Evolutionary conservation across 2,888 invertebrate species (phyloP), one percentile per base, ranked within the genome.

Genomic region (Aspidiotus destructor): DNA sequence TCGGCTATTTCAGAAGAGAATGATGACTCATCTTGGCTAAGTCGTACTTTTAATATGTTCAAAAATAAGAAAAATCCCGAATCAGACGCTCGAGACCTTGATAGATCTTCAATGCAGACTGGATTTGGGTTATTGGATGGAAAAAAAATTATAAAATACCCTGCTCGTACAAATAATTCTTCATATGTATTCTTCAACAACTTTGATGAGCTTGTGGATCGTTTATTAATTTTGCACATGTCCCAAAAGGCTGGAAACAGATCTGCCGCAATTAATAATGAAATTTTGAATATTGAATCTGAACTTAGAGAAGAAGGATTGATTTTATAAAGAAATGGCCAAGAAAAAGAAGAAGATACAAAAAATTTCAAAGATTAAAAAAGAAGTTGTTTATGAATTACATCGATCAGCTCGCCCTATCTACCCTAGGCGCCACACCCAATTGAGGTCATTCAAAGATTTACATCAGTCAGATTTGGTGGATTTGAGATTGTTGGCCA

Each of bases 381-480:
- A 15, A 65, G 69, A 65, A 11, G 28, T 74, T 7, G 73, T 74
- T 7, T 67, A 73, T 67, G 77, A 78, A 72, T 70, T 78, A 10
- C 77, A 78, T 73, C 76, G 73, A 72, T 73, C 75, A 41, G 76
- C 75, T 54, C 72, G 77, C 61, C 73, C 71, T 70, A 77, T 78
- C 73, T 77, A 76, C 73, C 72, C 71, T 41, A 72, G 76, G 40
- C 72, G 77, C 48, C 67, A 71, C 61, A 75, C 76, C 42, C 73
- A 76, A 28, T 73, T 76, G 44, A 76, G 75, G 15, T 44, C 48
- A 8, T 15, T 62, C 11, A 15, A 15, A 17, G 62, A 62, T 62
- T 13, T 42, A 11, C 44, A 15, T 6, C 62, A 62, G 10, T n/a
- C 44, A 7, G 62, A 62, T 44, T 62, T 62, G 48, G 7, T 42